Conservation (phyloP, 2,888 invertebrate genomes). For the Sarcophaga rosellei region DNA sequence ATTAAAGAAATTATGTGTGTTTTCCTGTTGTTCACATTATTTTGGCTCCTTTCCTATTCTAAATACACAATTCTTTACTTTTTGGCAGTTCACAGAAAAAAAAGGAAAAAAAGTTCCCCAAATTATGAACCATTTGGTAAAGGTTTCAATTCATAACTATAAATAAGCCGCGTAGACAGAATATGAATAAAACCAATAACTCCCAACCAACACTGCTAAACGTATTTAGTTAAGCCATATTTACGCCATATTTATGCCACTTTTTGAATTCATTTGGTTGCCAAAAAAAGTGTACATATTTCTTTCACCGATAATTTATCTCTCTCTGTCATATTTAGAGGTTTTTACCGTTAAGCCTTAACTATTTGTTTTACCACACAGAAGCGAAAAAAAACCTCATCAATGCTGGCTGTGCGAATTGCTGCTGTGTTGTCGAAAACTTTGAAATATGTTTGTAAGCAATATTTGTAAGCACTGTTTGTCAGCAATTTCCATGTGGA, state of each 20-base stretch:
- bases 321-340: constrained; percentile 56
- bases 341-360: constrained; percentile 10
- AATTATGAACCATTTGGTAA: no score
- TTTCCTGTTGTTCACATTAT: no score
- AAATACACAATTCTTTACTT: no score
- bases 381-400: constrained; percentile 7
- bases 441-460: neutral
- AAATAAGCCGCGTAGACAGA: neutral
- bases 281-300: neutral
- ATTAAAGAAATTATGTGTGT: no score
- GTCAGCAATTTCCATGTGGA: neutral
- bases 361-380: constrained; percentile 13
- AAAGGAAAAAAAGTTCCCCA: no score
- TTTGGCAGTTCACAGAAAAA: no score
- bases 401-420: neutral
- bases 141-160: no score
- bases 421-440: neutral
- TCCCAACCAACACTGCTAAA: neutral
- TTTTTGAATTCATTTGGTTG: neutral
- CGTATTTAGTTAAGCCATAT: neutral
- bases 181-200: no score
- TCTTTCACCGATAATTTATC: constrained; percentile 42
- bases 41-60: no score
- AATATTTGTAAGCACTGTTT: neutral
- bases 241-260: neutral